Base-by-base conservation (phyloP, 2,888 invertebrate genomes). In the Diploptera punctata region DNA sequence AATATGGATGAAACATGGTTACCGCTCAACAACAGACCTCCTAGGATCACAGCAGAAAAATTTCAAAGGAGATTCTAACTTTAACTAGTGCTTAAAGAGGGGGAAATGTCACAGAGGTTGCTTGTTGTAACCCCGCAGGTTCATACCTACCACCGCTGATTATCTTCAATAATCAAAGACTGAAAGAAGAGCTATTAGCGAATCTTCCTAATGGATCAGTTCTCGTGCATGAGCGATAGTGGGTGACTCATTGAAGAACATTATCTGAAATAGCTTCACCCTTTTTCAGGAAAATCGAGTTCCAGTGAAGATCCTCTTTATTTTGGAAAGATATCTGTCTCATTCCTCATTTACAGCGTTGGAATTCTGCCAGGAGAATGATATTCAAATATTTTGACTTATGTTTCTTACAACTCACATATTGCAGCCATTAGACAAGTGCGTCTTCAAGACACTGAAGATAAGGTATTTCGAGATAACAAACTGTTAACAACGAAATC, bases 211-310 rank as follows among this genome's bases (percentile, higher is more conserved):
- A 47, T 47, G 47, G 2, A 9, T 47, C 67, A 67, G 44, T 24
- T n/a, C 18, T 29, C 44, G n/a, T 47, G 26, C 29, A 67, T 47
- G 47, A 26, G 24, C 19, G 26, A 67, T 24, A 65, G 44, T 65
- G 65, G 18, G 24, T 67, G 26, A 21, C 43, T 67, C 31, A 67
- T 44, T 47, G n/a, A 44, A n/a, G n/a, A n/a, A n/a, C n/a, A n/a
- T n/a, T n/a, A n/a, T n/a, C n/a, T n/a, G n/a, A n/a, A n/a, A n/a
- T n/a, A n/a, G n/a, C n/a, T n/a, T n/a, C n/a, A n/a, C n/a, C n/a
- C n/a, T n/a, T 24, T 24, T 38, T 65, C 16, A 10, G 44, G 13
- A 26, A 62, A 18, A 47, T 47, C 1, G 44, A 3, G 67, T n/a
- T 24, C 44, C 47, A 24, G 67, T 16, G 13, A 24, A 26, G 44